Evolutionary conservation across 2,797 vertebrate genomes (phyloP).

Genomic region (Discoglossus pictus): DNA sequence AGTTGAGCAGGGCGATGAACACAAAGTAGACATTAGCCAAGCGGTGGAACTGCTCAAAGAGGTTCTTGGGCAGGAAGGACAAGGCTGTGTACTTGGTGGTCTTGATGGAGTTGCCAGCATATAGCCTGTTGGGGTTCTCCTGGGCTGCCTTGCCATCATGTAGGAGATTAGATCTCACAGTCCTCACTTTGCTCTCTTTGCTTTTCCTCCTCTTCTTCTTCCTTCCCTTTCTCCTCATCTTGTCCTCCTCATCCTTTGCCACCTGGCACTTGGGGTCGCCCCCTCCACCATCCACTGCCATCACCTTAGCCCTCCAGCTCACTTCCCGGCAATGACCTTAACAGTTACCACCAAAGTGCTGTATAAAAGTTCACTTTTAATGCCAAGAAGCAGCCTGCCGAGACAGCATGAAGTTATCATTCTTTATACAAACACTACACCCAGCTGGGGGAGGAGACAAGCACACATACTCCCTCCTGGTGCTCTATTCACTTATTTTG

Average conservation of each 20-base stretch:
- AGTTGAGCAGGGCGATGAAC: conserved; percentile 92
- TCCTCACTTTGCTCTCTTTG: conserved; percentile 77
- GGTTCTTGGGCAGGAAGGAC: conserved; percentile 95
- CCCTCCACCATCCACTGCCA: conserved; percentile 69
- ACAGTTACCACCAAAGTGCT: neutral
- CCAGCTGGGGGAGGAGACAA: neutral
- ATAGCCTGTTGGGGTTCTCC: conserved; percentile 71
- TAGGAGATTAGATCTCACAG: conserved; percentile 79
- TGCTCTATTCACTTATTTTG: conserved; percentile 31
- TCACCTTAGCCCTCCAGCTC: conserved; percentile 53
- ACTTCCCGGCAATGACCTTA: neutral
- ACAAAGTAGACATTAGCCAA: conserved; percentile 97
- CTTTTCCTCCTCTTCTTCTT: conserved; percentile 74
- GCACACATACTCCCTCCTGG: no score
- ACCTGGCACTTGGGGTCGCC: conserved; percentile 49
- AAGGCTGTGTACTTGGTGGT: conserved; percentile 94
- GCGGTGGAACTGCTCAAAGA: conserved; percentile 95
- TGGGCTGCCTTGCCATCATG: conserved; percentile 68
- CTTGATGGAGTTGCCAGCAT: conserved; percentile 87
- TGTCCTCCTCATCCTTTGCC: conserved; percentile 39
- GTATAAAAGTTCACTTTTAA: conserved; percentile 5
- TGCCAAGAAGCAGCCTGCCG: neutral
- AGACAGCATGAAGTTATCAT: neutral
- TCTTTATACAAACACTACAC: neutral
- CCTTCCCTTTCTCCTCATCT: conserved; percentile 62